phyloP scores from a whole-genome alignment of 2,888 invertebrate genomes.

The Torymus auratus region DNA sequence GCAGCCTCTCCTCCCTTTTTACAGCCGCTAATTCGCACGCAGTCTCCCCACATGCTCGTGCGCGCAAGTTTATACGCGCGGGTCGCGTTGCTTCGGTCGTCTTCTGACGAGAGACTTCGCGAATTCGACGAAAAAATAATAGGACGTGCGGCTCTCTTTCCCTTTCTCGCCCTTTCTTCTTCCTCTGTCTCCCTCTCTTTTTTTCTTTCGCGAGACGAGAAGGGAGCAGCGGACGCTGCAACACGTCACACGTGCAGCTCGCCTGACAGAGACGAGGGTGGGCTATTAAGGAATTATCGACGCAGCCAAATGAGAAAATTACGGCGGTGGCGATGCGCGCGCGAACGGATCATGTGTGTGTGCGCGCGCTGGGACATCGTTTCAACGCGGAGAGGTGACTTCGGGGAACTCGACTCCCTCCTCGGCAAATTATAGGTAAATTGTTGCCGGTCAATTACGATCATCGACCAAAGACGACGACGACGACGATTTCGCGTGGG shows the following conservation, averaged over 20 bases:
- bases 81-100: slow-evolving; percentile 15
- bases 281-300: slow-evolving; percentile 66
- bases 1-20: slow-evolving; percentile 55
- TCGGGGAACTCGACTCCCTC: slow-evolving; percentile 20
- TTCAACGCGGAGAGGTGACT: slow-evolving; percentile 4
- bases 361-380: slow-evolving; percentile 8
- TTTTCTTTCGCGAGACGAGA: background rate
- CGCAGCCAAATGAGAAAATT: slow-evolving; percentile 68
- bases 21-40: slow-evolving; percentile 64
- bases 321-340: slow-evolving; percentile 59
- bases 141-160: background rate
- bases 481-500: slow-evolving; percentile 4
- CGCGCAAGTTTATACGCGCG: background rate
- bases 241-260: background rate
- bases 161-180: background rate
- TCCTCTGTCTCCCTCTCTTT: background rate
- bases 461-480: background rate
- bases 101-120: slow-evolving; percentile 9
- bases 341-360: slow-evolving; percentile 31
- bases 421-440: slow-evolving; percentile 33
- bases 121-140: slow-evolving; percentile 54
- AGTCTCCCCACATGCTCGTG: no score
- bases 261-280: slow-evolving; percentile 56
- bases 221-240: no score
- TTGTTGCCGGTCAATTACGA: slow-evolving; percentile 6